A percentile compares a stretch with the other conserved stretches of the same genome.
phyloP scores from a whole-genome alignment of 2,113 vertebrate species.

The Tachuris rubrigastra region DNA sequence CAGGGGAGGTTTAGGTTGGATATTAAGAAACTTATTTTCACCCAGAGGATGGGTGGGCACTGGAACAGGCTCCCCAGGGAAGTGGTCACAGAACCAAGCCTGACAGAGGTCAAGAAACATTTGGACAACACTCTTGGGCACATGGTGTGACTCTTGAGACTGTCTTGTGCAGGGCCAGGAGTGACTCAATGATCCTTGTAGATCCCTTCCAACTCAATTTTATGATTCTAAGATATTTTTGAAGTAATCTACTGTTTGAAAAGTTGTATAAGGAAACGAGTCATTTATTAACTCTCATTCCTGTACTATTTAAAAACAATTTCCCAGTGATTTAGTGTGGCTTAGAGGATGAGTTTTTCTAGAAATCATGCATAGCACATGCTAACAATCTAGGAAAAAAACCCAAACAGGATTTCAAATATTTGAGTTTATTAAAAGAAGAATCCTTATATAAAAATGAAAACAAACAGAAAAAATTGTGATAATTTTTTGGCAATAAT shows the following conservation, averaged over 20 bases:
- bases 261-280: neutral
- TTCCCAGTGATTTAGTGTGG: neutral
- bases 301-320: neutral
- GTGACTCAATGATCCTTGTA: neutral
- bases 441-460: neutral
- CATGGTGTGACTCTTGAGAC: neutral
- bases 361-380: neutral
- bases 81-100: neutral
- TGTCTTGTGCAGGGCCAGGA: neutral
- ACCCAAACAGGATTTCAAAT: neutral
- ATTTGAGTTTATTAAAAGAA: neutral
- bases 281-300: neutral
- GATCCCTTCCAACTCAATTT: neutral
- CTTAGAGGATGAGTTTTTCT: neutral
- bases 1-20: neutral
- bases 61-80: neutral
- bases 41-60: rapidly evolving
- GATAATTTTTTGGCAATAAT: neutral
- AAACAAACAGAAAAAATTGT: neutral
- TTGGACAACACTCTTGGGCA: neutral
- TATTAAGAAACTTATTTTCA: neutral
- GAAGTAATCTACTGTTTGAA: neutral
- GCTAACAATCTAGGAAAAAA: neutral
- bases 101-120: neutral
- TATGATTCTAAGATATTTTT: neutral